Percentiles rank a stretch among this genome's conserved stretches.
phyloP scores from a whole-genome alignment of 2,888 invertebrate genomes.

The Endotricha flammealis region DNA sequence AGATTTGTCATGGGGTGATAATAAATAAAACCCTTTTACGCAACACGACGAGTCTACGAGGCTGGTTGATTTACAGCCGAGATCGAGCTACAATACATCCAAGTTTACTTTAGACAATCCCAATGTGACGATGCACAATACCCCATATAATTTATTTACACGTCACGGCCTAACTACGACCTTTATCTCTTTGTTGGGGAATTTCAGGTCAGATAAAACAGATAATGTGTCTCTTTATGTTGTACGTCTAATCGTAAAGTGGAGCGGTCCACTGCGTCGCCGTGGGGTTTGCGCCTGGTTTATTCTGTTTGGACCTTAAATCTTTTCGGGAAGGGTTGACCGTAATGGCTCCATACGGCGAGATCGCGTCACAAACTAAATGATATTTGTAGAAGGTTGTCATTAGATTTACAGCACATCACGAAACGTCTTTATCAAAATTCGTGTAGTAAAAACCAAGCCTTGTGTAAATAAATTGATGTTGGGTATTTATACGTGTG shows the following conservation, averaged over 20 bases:
- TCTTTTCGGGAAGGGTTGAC: constrained; percentile 30
- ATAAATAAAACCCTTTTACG: constrained; percentile 66
- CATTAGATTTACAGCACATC: constrained; percentile 18
- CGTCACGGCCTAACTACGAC: constrained; percentile 52
- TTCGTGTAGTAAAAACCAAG: constrained; percentile 8
- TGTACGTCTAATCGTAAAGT: constrained; percentile 58
- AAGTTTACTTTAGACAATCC: constrained; percentile 65
- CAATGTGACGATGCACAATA: constrained; percentile 49
- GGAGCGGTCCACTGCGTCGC: constrained; percentile 42
- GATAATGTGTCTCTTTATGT: constrained; percentile 69
- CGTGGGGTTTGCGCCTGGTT: constrained; percentile 42
- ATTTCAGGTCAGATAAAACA: constrained; percentile 67
- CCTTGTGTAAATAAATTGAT: constrained; percentile 1
- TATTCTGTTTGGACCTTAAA: constrained; percentile 34
- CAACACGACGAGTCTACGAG: constrained; percentile 47
- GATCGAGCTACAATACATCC: constrained; percentile 51
- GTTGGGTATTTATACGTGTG: constrained; percentile 1
- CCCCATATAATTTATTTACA: constrained; percentile 70
- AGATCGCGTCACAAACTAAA: constrained; percentile 13
- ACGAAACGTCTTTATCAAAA: constrained; percentile 19
- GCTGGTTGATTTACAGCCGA: constrained; percentile 61
- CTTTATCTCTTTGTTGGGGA: constrained; percentile 70
- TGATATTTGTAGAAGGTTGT: constrained; percentile 19
- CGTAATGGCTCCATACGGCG: constrained; percentile 9
- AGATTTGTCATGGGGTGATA: constrained; percentile 43